Conservation (phyloP, 1,140 invertebrate species). For the Monochamus saltuarius region DNA sequence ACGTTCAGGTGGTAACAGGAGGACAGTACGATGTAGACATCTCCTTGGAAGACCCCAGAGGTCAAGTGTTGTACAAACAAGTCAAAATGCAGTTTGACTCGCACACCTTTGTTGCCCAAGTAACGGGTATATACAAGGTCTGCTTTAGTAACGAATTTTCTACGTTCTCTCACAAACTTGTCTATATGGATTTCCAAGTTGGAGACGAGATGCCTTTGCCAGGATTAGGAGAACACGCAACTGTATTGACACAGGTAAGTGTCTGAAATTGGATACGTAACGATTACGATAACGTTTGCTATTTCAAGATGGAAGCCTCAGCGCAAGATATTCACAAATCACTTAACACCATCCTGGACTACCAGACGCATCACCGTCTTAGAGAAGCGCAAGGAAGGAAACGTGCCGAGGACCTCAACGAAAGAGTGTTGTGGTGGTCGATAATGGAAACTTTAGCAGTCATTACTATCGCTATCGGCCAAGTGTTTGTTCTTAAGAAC, state of each 20-base stretch:
- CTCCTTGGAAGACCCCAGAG: slow-evolving; percentile 83
- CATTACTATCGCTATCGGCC: slow-evolving; percentile 79
- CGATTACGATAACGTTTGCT: slow-evolving; percentile 8
- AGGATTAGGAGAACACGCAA: slow-evolving; percentile 84
- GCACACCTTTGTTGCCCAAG: slow-evolving; percentile 78
- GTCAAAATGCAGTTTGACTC: slow-evolving; percentile 94
- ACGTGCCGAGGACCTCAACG: slow-evolving; percentile 93
- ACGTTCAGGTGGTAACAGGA: slow-evolving; percentile 90
- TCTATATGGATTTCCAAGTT: slow-evolving; percentile 98
- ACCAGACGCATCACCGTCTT: slow-evolving; percentile 95
- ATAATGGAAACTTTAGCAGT: slow-evolving; percentile 84
- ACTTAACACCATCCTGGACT: slow-evolving; percentile 84
- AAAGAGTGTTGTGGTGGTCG: slow-evolving; percentile 91
- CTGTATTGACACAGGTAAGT: slow-evolving; percentile 90
- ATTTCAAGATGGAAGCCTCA: slow-evolving; percentile 85
- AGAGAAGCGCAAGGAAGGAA: slow-evolving; percentile 92
- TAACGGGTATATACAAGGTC: slow-evolving; percentile 77
- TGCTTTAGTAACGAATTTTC: slow-evolving; percentile 99
- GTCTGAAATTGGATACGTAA: neutral
- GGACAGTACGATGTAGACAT: slow-evolving; percentile 99
- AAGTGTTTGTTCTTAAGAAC: slow-evolving; percentile 90
- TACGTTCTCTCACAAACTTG: slow-evolving; percentile 98
- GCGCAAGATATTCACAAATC: slow-evolving; percentile 86
- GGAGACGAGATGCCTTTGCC: slow-evolving; percentile 84
- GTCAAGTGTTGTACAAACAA: slow-evolving; percentile 88